Evolutionary conservation across 2,888 invertebrate genomes (phyloP), one percentile per base, ranked within the genome.

Genomic region (Ptychoptera albimana): DNA sequence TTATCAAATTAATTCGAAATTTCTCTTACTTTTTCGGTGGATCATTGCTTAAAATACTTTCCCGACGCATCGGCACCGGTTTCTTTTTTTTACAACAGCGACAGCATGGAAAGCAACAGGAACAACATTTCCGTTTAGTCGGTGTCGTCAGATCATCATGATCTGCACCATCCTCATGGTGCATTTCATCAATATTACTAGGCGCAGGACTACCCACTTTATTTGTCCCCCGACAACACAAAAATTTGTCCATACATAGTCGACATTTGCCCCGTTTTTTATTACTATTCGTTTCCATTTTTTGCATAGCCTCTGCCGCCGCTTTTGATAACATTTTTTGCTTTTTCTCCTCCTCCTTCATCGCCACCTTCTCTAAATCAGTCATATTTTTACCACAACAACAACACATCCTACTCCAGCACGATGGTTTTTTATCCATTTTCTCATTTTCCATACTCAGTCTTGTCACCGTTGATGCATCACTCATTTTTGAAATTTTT

Each of bases 31-130:
- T 42, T 43, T 61, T 52, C 5, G 69, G 64, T 31, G 67, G 60
- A 12, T 69, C 60, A 47, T 69, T 71, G 49, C 72, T 73, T 32
- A 71, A 53, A 54, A 66, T 73, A 55, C 71, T 77, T 57, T 72
- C 76, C 14, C 69, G 64, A 53, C 69, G 67, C 50, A 67, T 72
- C 53, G 63, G 31, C 61, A 61, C 31, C 6, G 40, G 40, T 40
- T 15, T 8, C 8, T 32, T 35, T 42, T 42, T 42, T 34, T 16
- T 42, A 9, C 34, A 15, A 23, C 23, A 23, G 11, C 56, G 55
- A 5, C 61, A 54, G 45, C 63, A 64, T 2, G 65, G 65, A 50
- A 65, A 60, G 46, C 65, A 65, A 43, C 60, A 64, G 45, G 64
- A 65, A 47, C 64, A 65, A 47, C 59, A 61, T 35, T 50, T 57